These are phyloP conservation scores for Chalcosyrphus nemorum DNA, from an alignment of 2,888 invertebrate species.

Conservation along the genomic window DNA sequence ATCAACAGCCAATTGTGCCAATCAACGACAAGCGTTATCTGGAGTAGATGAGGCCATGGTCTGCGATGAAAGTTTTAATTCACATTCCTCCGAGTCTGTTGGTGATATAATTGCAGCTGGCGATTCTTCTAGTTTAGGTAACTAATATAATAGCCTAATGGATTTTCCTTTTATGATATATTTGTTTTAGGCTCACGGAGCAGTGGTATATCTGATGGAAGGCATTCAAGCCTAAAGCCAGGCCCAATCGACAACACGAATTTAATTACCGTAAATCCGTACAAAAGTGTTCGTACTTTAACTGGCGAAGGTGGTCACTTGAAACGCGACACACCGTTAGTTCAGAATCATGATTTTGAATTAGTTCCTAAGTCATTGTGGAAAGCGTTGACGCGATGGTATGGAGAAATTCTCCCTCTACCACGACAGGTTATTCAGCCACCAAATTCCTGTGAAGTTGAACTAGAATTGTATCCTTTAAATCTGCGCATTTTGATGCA, in stretches of 20 bases:
- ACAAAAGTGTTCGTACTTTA: conserved; percentile 88
- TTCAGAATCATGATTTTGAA: conserved; percentile 92
- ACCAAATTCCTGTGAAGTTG: conserved; percentile 86
- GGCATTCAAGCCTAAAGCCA: conserved; percentile 84
- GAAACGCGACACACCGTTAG: conserved; percentile 87
- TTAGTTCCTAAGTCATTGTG: conserved; percentile 93
- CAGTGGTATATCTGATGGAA: conserved; percentile 86
- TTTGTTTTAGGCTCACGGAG: conserved; percentile 82
- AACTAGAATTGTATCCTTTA: conserved; percentile 92
- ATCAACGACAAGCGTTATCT: conserved; percentile 74
- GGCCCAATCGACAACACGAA: conserved; percentile 90
- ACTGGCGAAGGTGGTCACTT: conserved; percentile 95
- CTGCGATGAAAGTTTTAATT: conserved; percentile 88
- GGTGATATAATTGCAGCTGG: conserved; percentile 85
- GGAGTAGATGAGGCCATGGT: conserved; percentile 85
- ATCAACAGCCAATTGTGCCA: conserved; percentile 71
- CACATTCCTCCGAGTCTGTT: conserved; percentile 86
- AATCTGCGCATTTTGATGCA: conserved; percentile 90
- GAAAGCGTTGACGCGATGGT: conserved; percentile 93
- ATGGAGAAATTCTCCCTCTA: conserved; percentile 89
- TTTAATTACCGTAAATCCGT: conserved; percentile 85
- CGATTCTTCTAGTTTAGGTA: conserved; percentile 83
- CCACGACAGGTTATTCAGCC: conserved; percentile 92
- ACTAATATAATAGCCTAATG: too few relatives aligned
- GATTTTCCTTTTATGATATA: background rate